Conservation (phyloP, 2,888 invertebrate species). For the Hyppa rectilinea region DNA sequence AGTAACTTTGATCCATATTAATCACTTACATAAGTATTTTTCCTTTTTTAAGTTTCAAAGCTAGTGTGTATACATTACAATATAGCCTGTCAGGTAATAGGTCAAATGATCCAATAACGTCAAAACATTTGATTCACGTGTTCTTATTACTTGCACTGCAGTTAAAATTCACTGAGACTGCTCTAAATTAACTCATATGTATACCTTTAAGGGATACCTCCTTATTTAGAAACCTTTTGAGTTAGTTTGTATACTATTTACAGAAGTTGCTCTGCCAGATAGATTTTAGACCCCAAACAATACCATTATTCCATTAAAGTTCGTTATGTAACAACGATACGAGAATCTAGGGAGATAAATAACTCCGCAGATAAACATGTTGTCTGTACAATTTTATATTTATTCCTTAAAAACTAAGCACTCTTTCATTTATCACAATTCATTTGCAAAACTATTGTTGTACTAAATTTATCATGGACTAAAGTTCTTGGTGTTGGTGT, state of each 20-base stretch:
- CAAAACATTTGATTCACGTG: too few relatives aligned
- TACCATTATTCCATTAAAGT: neutral
- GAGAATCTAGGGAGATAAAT: neutral
- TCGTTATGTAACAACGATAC: neutral
- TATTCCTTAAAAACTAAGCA: neutral
- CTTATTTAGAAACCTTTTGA: too few relatives aligned
- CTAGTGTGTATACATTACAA: too few relatives aligned
- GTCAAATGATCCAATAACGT: too few relatives aligned
- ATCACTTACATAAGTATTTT: too few relatives aligned
- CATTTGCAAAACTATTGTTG: constrained; percentile 23
- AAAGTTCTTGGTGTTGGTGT: constrained; percentile 74
- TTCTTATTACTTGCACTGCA: too few relatives aligned
- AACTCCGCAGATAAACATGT: neutral
- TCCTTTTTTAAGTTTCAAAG: too few relatives aligned
- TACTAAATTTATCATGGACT: constrained; percentile 36
- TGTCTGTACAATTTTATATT: constrained; percentile 5
- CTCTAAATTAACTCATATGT: too few relatives aligned
- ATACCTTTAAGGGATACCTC: too few relatives aligned
- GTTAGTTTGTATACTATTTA: neutral
- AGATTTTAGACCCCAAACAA: constrained; percentile 3
- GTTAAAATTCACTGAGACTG: too few relatives aligned
- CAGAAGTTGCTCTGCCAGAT: neutral
- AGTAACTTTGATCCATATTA: neutral
- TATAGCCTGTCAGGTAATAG: too few relatives aligned
- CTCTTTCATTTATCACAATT: constrained; percentile 46